These are phyloP conservation scores for Gnathonemus longibarbis DNA, from an alignment of 2,113 vertebrate genomes.

Conservation along the genomic window DNA sequence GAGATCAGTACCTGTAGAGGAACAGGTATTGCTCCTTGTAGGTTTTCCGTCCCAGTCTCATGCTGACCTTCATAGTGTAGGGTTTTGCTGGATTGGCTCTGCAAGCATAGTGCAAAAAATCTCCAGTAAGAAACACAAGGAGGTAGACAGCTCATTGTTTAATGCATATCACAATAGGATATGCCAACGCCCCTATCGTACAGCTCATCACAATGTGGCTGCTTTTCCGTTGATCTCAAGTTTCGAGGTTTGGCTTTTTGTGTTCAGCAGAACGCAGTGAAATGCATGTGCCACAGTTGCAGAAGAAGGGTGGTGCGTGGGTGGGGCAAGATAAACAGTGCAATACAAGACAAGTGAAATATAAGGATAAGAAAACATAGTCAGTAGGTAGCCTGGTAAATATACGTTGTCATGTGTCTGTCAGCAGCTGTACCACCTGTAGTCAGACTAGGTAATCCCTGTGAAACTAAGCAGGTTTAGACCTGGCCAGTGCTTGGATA, in stretches of 20 bases:
- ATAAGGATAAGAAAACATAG: not conserved
- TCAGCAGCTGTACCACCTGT: too few species aligned
- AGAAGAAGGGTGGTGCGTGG: not conserved
- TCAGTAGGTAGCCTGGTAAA: too few species aligned
- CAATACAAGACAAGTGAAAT: not conserved
- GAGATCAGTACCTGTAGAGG: slow-evolving; percentile 55
- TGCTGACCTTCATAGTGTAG: slow-evolving; percentile 56
- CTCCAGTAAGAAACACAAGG: not conserved
- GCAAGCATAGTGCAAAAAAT: not conserved
- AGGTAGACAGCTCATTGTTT: not conserved
- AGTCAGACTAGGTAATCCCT: too few species aligned
- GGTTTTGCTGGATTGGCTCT: slow-evolving; percentile 37
- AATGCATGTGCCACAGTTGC: not conserved
- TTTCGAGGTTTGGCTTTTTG: not conserved
- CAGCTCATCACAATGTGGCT: not conserved
- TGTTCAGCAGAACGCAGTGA: not conserved
- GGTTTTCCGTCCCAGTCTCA: slow-evolving; percentile 45
- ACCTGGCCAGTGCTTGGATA: too few species aligned
- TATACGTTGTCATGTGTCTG: too few species aligned
- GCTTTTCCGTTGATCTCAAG: not conserved
- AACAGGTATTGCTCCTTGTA: slow-evolving; percentile 72
- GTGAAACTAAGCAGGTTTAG: too few species aligned
- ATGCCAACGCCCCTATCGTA: not conserved
- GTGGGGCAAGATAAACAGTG: not conserved
- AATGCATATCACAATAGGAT: not conserved